These are phyloP conservation scores for Globia sparganii DNA, from an alignment of 2,888 invertebrate genomes.

Conservation along the genomic window DNA sequence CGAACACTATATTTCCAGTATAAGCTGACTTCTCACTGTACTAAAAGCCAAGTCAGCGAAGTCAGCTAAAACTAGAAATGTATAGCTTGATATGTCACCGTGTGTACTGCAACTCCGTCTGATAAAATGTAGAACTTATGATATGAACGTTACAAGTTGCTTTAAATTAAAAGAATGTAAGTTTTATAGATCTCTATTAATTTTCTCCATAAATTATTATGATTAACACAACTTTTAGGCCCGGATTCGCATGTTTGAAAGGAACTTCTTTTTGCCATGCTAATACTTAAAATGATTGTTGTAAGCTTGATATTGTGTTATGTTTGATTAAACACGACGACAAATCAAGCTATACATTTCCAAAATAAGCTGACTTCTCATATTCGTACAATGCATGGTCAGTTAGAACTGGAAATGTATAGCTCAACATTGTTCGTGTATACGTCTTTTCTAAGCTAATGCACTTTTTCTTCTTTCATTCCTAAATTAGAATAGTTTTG, in stretches of 20 bases:
- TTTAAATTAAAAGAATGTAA: background rate
- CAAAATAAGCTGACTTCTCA: no score
- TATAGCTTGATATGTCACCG: background rate
- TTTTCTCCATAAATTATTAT: background rate
- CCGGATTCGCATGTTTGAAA: background rate
- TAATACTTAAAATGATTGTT: background rate
- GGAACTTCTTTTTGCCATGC: background rate
- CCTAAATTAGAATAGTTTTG: slow-evolving; percentile 34
- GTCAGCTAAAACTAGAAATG: background rate
- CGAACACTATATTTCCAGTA: no score
- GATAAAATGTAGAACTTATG: background rate
- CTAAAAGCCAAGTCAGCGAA: background rate
- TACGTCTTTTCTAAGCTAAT: background rate
- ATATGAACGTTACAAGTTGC: background rate
- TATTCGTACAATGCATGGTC: background rate
- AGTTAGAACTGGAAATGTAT: background rate
- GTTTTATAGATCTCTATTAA: background rate
- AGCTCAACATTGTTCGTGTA: background rate
- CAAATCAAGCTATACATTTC: no score
- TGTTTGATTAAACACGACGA: background rate
- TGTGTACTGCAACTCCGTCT: background rate
- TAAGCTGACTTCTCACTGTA: background rate
- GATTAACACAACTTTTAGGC: background rate
- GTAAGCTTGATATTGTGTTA: background rate
- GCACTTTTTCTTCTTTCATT: slow-evolving; percentile 52